Evolutionary conservation across 2,888 invertebrate genomes (phyloP), one percentile per base, ranked within the genome.

Genomic region (Drosophila lutescens): DNA sequence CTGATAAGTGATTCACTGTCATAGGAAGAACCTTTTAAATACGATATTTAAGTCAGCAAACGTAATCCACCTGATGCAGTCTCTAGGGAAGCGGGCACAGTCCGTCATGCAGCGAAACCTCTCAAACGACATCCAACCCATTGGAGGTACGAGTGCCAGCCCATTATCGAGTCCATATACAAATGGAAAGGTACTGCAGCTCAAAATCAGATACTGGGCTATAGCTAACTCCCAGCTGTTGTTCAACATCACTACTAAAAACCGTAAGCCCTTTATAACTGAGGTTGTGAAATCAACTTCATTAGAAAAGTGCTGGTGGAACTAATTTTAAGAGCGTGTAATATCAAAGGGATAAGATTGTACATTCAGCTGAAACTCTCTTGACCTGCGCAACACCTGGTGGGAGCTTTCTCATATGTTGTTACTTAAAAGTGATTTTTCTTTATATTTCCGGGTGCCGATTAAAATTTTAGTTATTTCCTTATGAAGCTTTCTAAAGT

Each of bases 111-210:
- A 95, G 17, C 94, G 92, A 85, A 93, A 95, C 74, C 94, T 89
- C 88, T 94, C 93, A 94, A 94, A 95, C 26, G 94, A 93, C 92
- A 95, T 93, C 95, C 95, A 95, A 6, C 95, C 95, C 95, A 95
- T 95, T 0, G 95, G 95, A 2, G 95, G 95, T 4, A 94, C 94
- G 54, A 91, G 82, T 0, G 94, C 94, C 53, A 95, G 86, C 1
- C 95, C 95, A 92, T 95, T 95, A 54, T 94, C 93, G 54, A 94
- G 87, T 32, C 88, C 79, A 4, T 32, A 23, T 5, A 61, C 65
- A 8, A 38, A 26, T 38, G n/a, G 10, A 20, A 40, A n/a, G 15
- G 20, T 26, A 36, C 15, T 20, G 23, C 47, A 26, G 8, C 30
- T 15, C n/a, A 17, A 46, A 43, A 41, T 41, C 17, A 61, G 7